Conservation (phyloP, 2,113 vertebrate genomes). For the Aegithalos caudatus region DNA sequence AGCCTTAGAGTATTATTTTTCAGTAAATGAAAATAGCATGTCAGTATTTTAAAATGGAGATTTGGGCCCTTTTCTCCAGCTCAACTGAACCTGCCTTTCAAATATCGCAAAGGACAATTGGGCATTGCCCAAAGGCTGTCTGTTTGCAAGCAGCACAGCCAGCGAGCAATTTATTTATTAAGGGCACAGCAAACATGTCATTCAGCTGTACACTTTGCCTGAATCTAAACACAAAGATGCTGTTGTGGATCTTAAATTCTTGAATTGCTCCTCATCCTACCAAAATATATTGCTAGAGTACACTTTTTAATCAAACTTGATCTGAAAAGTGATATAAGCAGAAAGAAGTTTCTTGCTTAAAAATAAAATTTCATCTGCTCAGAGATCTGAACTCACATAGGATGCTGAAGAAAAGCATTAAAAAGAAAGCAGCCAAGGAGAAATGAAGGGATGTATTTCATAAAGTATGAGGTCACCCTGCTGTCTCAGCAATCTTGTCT, state of each 20-base stretch:
- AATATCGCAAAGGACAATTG: neutral
- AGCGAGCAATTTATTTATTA: conserved; percentile 25
- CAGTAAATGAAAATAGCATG: conserved; percentile 9
- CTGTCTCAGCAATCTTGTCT: conserved; percentile 15
- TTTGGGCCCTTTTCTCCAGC: neutral
- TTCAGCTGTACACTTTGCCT: conserved; percentile 11
- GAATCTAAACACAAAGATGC: neutral
- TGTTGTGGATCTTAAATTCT: neutral
- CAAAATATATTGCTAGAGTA: neutral
- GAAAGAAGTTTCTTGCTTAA: neutral
- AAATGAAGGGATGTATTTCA: neutral
- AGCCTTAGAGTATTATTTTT: conserved; percentile 8
- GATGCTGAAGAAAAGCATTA: neutral
- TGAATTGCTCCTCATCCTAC: neutral
- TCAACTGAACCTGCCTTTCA: neutral
- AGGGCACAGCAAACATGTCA: neutral
- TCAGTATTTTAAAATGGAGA: neutral
- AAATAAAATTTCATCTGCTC: neutral
- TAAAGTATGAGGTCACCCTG: neutral
- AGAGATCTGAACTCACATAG: neutral
- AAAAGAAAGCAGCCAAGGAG: neutral
- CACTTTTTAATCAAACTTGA: neutral
- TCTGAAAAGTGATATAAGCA: neutral
- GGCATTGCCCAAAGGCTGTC: conserved; percentile 30
- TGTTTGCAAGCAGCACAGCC: conserved; percentile 9